phyloP scores from a whole-genome alignment of 2,888 invertebrate genomes.

The Drosophila diplacantha region DNA sequence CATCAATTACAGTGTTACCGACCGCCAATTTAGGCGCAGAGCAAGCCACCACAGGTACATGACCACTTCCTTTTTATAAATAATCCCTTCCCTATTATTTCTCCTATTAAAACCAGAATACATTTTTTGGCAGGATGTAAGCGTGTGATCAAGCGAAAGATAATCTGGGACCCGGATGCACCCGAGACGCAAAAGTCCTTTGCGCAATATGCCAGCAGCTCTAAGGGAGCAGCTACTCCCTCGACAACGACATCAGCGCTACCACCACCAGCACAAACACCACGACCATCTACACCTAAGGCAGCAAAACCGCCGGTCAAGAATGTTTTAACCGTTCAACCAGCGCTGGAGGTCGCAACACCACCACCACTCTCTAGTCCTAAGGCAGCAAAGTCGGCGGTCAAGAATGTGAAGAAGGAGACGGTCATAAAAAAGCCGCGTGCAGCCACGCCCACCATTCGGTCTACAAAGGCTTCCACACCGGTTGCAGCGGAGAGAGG shows the following conservation, averaged over 20 bases:
- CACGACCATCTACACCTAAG: neutral
- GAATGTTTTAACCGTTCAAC: neutral
- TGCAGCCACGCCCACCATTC: conserved; percentile 53
- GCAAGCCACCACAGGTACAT: conserved; percentile 20
- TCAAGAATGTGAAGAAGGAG: conserved; percentile 38
- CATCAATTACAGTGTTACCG: neutral
- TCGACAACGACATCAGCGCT: conserved; percentile 6
- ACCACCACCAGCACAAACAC: neutral
- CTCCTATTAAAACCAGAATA: neutral
- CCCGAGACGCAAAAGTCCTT: conserved; percentile 75
- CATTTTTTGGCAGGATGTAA: conserved; percentile 62
- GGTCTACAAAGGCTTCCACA: conserved; percentile 38
- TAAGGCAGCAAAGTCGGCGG: neutral
- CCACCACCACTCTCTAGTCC: neutral
- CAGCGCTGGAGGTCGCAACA: neutral
- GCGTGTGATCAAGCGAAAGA: conserved; percentile 84
- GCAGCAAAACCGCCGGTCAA: conserved; percentile 7
- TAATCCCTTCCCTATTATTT: neutral
- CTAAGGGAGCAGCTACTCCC: conserved; percentile 35
- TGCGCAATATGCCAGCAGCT: conserved; percentile 70
- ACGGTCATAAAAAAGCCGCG: conserved; percentile 52
- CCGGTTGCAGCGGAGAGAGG: conserved; percentile 9
- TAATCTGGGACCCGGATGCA: conserved; percentile 84
- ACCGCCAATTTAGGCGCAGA: conserved; percentile 6
- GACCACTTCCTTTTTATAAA: neutral